phyloP scores from a whole-genome alignment of 2,113 vertebrate genomes.

The Tetrax tetrax region DNA sequence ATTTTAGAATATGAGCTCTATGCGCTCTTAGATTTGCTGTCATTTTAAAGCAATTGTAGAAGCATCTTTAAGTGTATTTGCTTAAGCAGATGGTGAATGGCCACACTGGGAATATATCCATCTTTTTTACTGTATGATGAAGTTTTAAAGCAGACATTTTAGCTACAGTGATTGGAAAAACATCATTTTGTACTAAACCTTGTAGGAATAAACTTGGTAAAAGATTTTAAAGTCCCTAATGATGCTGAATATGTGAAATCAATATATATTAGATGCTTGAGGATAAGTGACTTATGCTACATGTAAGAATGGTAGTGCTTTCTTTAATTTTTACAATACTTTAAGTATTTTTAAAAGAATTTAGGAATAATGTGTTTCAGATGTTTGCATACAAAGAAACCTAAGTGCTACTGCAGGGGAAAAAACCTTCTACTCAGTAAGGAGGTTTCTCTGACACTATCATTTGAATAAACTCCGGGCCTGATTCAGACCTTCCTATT shows the following conservation, averaged over 20 bases:
- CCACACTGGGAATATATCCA: conserved; percentile 48
- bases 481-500: background rate
- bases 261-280: background rate
- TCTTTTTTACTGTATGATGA: conserved; percentile 71
- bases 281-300: background rate
- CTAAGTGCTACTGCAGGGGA: background rate
- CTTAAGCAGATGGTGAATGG: conserved; percentile 76
- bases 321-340: background rate
- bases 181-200: conserved; percentile 20
- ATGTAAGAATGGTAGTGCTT: background rate
- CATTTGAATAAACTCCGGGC: background rate
- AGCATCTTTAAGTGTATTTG: conserved; percentile 74
- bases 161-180: conserved; percentile 25
- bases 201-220: background rate
- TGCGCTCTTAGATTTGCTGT: conserved; percentile 47
- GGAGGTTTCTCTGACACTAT: background rate
- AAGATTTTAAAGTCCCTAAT: background rate
- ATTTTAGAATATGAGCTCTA: conserved; percentile 61
- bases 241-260: background rate
- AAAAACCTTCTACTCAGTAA: background rate
- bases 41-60: conserved; percentile 64
- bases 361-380: background rate
- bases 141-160: conserved; percentile 68
- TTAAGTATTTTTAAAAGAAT: background rate
- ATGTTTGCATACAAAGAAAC: background rate